Percentiles rank a stretch among this genome's conserved stretches.
Conservation (phyloP, 2,888 invertebrate species). For the Pristionchus mayeri region DNA sequence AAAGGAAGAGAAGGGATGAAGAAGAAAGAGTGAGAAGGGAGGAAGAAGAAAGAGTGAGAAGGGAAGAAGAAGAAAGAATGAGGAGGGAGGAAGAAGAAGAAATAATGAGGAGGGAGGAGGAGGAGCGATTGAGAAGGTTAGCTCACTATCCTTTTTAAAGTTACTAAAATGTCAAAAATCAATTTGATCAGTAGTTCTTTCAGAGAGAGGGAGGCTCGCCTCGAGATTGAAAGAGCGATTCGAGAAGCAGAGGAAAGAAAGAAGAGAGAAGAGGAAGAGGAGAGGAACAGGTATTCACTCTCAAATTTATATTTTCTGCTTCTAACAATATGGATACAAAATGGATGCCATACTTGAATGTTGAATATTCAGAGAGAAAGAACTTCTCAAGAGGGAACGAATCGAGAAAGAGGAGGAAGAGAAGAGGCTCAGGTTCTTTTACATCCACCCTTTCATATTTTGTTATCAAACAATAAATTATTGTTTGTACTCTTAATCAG, state of each 20-base stretch:
- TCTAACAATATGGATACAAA: too few relatives aligned
- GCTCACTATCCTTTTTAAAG: too few relatives aligned
- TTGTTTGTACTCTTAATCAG: too few relatives aligned
- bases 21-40: constrained; percentile 28
- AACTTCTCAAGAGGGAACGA: neutral
- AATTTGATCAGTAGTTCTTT: neutral
- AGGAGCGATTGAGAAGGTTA: neutral
- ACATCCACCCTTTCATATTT: too few relatives aligned
- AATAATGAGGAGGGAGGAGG: neutral
- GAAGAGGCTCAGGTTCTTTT: neutral
- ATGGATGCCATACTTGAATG: too few relatives aligned
- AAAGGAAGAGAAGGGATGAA: constrained; percentile 2
- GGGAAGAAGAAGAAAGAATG: neutral
- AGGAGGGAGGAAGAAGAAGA: neutral
- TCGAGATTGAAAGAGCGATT: neutral
- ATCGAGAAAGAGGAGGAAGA: constrained; percentile 18
- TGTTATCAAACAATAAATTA: too few relatives aligned
- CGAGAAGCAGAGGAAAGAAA: neutral
- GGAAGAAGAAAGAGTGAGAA: neutral
- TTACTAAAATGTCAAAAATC: too few relatives aligned
- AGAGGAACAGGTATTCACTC: too few relatives aligned
- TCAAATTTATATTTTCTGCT: too few relatives aligned
- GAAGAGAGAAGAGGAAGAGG: neutral
- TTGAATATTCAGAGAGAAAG: neutral
- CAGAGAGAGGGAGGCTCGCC: neutral